Evolutionary conservation across 2,113 vertebrate species (phyloP).

Genomic region (Uria aalge): DNA sequence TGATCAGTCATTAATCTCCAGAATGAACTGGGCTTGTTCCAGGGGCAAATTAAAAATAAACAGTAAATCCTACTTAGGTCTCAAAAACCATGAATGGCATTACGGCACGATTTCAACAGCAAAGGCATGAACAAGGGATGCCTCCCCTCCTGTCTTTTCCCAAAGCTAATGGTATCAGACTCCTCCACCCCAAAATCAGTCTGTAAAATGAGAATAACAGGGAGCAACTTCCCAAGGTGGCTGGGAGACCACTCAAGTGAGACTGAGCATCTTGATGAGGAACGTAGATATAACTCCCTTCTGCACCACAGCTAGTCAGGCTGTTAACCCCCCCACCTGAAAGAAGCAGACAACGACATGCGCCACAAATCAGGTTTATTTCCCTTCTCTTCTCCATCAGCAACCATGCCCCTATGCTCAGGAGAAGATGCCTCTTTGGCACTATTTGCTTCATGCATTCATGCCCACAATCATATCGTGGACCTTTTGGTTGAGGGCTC

Average conservation of each 20-base stretch:
- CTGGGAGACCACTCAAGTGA: not conserved
- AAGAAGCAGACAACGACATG: not conserved
- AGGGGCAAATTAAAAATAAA: not conserved
- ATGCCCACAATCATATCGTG: constrained; percentile 51
- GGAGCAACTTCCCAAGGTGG: not conserved
- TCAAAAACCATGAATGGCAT: not conserved
- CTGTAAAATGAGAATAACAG: not conserved
- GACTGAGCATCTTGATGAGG: not conserved
- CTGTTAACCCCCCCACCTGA: not conserved
- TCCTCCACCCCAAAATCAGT: not conserved
- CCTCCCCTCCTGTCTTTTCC: not conserved
- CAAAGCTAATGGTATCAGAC: not conserved
- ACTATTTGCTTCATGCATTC: constrained; percentile 17
- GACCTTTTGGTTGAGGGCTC: constrained; percentile 62
- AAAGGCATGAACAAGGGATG: not conserved
- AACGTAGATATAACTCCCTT: not conserved
- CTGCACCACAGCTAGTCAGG: not conserved
- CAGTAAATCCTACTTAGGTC: not conserved
- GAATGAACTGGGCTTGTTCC: not conserved
- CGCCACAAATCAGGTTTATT: not conserved
- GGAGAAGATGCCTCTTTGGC: not conserved
- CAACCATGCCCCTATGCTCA: not conserved
- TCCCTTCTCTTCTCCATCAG: not conserved
- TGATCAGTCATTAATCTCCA: not conserved
- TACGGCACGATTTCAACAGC: not conserved